Conservation (phyloP, 1,140 invertebrate genomes). For the Cepaea nemoralis region DNA sequence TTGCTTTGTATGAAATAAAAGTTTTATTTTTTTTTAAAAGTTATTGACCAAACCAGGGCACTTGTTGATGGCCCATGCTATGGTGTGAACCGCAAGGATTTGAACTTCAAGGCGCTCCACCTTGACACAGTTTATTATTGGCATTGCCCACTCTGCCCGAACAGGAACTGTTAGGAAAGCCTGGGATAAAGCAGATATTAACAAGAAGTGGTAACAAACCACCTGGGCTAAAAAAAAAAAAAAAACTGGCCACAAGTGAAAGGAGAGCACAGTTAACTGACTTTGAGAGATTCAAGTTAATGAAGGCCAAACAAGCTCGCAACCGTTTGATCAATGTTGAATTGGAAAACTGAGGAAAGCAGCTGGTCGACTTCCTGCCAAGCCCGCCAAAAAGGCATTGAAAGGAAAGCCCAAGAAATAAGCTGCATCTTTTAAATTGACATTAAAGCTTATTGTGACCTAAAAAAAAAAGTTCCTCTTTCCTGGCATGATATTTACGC, state of each 20-base stretch:
- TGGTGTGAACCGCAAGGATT: slow-evolving; percentile 85
- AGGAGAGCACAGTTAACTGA: slow-evolving; percentile 88
- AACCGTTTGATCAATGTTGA: slow-evolving; percentile 87
- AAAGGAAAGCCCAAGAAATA: slow-evolving; percentile 22
- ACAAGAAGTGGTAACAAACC: slow-evolving; percentile 72
- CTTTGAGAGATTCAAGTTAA: slow-evolving; percentile 95
- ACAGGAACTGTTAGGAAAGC: slow-evolving; percentile 89
- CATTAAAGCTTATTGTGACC: too few species aligned
- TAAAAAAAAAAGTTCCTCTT: too few species aligned
- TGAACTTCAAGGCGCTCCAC: slow-evolving; percentile 91
- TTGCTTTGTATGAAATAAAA: too few species aligned
- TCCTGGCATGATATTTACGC: too few species aligned
- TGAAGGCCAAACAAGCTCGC: slow-evolving; percentile 87
- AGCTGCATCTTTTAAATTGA: too few species aligned
- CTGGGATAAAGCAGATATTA: slow-evolving; percentile 80
- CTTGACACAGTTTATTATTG: slow-evolving; percentile 91
- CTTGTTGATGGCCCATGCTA: slow-evolving; percentile 92
- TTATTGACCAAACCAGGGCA: slow-evolving; percentile 97
- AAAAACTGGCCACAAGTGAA: slow-evolving; percentile 83
- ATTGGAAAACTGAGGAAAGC: slow-evolving; percentile 83
- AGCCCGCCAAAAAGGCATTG: slow-evolving; percentile 47
- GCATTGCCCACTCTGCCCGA: slow-evolving; percentile 87
- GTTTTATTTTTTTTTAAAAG: too few species aligned
- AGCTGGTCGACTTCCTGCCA: slow-evolving; percentile 72
- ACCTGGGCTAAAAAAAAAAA: slow-evolving; percentile 74